Base-by-base conservation (phyloP, 2,797 vertebrate species). In the Epinephelus awoara region DNA sequence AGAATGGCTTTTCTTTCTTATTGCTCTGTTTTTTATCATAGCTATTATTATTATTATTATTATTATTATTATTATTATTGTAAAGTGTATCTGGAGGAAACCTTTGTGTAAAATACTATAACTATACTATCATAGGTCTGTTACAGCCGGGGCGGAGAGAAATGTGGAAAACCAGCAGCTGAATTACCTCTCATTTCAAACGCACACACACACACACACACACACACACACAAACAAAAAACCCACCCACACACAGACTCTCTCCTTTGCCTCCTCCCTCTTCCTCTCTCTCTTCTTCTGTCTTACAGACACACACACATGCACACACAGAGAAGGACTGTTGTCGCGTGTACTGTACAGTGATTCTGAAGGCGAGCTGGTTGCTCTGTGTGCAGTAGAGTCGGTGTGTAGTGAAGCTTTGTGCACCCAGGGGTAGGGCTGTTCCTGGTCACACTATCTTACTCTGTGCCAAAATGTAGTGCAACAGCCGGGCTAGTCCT, bases 381-480 rank as follows among this genome's bases (percentile, higher is more conserved):
- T 81, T 85, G 84, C 85, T 86, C 80, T 89, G 82, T 86, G 87
- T 90, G 88, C 91, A 79, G 88, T 90, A 92, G 87, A 91, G 86
- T 90, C 80, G 72, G 85, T 89, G 91, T 93, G 87, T 92, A 90
- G 97, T 98, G 96, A 98, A 93, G 96, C 95, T 97, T 98, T 93
- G 94, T 97, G 96, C 98, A 97, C 97, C 97, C 95, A 96, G 92
- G 93, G 81, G 93, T 97, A 96, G 96, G 96, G 96, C 95, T 97
- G 96, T 96, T 96, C 96, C 97, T 96, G 96, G 96, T 96, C 96
- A 98, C 97, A 97, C 96, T 97, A 97, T 97, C 87, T 97, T 97
- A 97, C 95, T 97, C 97, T 95, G 96, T 99, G 98, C 98, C 98
- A 99, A 99, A 94, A 99, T 97, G 97, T 99, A 98, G 98, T 99